Evolutionary conservation across 2,797 vertebrate species (phyloP), one percentile per base, ranked within the genome.

Genomic region (Poeciliopsis paucimaculata): DNA sequence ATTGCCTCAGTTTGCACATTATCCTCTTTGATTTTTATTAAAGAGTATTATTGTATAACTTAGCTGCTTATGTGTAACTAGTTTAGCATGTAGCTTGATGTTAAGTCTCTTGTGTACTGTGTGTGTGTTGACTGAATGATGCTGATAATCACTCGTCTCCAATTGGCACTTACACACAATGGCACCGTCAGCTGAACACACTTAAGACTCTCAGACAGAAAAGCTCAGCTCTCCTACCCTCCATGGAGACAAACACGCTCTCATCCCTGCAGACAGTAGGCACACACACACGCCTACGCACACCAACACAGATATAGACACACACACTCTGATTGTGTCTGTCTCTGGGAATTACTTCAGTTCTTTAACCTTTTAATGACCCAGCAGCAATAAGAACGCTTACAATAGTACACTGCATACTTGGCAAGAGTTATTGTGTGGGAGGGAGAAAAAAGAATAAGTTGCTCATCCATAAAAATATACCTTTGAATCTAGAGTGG

Each of bases 161-260:
- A 76, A 76, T 86, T 91, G 90, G 82, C 86, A 89, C 82, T 80
- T 75, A 53, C 23, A 82, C 73, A 93, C 89, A 93, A 89, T 87
- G 86, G 88, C 82, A 88, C 70, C 28, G 36, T 93, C 92, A 91
- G 91, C 87, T 92, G 91, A 89, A 87, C 84, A 88, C 81, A 85
- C 82, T 92, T 57, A 31, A 90, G 88, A 87, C 82, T 79, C 83
- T 89, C 57, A 82, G 79, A 87, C 51, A 88, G 86, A 89, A 82
- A 82, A 76, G 28, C 79, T 57, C 45, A 31, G 62, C 85, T 88
- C 76, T 77, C 84, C 80, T 86, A 72, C 83, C 80, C 79, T 86
- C 87, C 76, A 88, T 86, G 82, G 82, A 86, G 73, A 79, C 86
- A 41, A 60, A 78, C 78, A 80, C 75, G 47, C 51, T 55, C 51